Evolutionary conservation across 1,140 invertebrate species (phyloP).

Genomic region (Ctenoplectra terminalis): DNA sequence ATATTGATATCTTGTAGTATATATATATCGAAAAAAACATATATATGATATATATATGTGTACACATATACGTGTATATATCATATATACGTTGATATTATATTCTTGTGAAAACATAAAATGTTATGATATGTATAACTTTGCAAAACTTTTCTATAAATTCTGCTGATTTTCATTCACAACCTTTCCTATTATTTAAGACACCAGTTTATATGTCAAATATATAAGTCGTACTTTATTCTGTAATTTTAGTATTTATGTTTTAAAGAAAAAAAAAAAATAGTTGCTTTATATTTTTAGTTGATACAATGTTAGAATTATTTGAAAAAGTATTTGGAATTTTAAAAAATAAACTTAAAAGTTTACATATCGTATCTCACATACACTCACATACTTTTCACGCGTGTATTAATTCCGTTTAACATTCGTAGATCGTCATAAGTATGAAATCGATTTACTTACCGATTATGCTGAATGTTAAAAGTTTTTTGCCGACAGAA

Average conservation of each 20-base stretch:
- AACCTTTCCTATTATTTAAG: constrained; percentile 35
- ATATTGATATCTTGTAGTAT: constrained; percentile 63
- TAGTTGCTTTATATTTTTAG: background rate
- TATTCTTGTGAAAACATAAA: constrained; percentile 73
- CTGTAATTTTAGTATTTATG: constrained; percentile 19
- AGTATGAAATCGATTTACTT: background rate
- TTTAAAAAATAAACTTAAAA: constrained; percentile 10
- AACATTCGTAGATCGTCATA: background rate
- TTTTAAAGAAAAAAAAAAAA: background rate
- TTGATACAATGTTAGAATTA: background rate
- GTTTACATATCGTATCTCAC: background rate
- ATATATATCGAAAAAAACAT: constrained; percentile 24
- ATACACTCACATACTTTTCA: background rate
- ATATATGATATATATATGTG: constrained; percentile 9
- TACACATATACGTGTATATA: constrained; percentile 6
- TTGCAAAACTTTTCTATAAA: constrained; percentile 62
- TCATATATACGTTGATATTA: constrained; percentile 56
- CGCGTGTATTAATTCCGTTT: background rate
- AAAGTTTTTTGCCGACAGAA: background rate
- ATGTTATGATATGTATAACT: constrained; percentile 67
- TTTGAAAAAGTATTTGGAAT: background rate
- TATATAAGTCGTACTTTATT: background rate
- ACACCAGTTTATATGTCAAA: constrained; percentile 27
- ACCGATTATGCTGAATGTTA: background rate
- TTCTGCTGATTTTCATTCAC: constrained; percentile 56